Base-by-base conservation (phyloP, 2,113 vertebrate species). In the Piaya cayana region DNA sequence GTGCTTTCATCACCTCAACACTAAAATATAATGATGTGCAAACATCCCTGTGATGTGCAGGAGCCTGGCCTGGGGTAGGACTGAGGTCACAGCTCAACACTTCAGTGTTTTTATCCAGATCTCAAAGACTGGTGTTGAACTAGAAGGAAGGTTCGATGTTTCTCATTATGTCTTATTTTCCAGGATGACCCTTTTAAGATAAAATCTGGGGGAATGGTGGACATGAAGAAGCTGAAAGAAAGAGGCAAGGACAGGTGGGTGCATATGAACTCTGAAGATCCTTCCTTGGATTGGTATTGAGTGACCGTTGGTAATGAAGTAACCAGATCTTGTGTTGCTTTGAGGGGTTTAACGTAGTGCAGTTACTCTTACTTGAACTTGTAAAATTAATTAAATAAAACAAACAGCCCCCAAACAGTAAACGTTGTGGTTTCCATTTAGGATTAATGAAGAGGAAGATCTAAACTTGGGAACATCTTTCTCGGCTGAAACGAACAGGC, bases 151-250 rank as follows among this genome's bases (percentile, higher is more conserved):
- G n/a, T 60, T 55, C 53, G 15, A 50, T 37, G 12, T 19, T 63
- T 87, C 60, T 71, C 12, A 1, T 49, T 39, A 21, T 64, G 52
- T 59, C 49, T 53, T 71, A 6, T 65, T 83, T 68, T 86, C 19
- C 88, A 99, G 99, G 98, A 99, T 94, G 99, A 99, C 60, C 99
- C 99, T 5, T 99, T 99, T 83, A 99, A 99, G 91, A 97, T 99
- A 89, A 99, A 99, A 95, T 98, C 98, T 1, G 99, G 99, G 25
- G 99, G 99, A 3, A 98, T 99, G 97, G 98, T 99, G 60, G 99
- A 99, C 94, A 99, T 99, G 99, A 99, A 99, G 96, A 99, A 99
- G 92, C 96, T 99, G 70, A 99, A 99, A 94, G 99, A 99, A 93
- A 97, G 98, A 74, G 98, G 98, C 83, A 98, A 98, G 71, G 99